Evolutionary conservation across 1,140 invertebrate species (phyloP), one percentile per base, ranked within the genome.

Genomic region (Penaeus chinensis): DNA sequence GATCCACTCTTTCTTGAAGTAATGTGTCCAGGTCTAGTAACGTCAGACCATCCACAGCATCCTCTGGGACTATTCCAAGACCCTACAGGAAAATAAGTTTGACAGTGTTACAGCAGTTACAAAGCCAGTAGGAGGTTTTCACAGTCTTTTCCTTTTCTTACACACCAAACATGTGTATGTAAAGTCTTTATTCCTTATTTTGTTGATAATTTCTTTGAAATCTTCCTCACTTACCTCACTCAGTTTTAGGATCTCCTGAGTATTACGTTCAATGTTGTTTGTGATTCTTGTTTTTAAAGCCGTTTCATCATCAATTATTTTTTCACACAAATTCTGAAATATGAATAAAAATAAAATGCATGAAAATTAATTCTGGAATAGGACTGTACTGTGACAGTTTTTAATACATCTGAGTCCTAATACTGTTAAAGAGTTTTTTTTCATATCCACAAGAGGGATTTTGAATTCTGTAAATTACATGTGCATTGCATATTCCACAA

Each of bases 271-370:
- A 66, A 87, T 87, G 27, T 63, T 82, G 61, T 76, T 87, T 74
- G 63, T 82, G 37, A 87, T 82, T 18, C 81, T 66, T 42, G 54
- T 27, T 37, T 78, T 87, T 11, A 87, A 61, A 32, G 86, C 86
- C 7, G 20, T 76, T 32, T 87, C 86, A 82, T 83, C 86, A 54
- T 76, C 69, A 20, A 83, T 22, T 65, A 87, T 83, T 65, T 82
- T 87, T 69, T 87, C 80, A 82, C 80, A 82, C 69, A 87, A 77
- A 47, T 63, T 83, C 86, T 87, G 86, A 62, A 74, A 82, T 32
- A 27, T 22, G 7, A 24, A 47, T 37, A 42, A 47, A 74, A 22
- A 24, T 3, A 80, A 80, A 4, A 62, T n/a, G 10, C 19, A 62
- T 54, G 22, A 20, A 80, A n/a, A 80, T 27, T 19, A 24, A 22